These are phyloP conservation scores for Callithrix jacchus DNA, from an alignment of 2,113 vertebrate genomes.

Conservation along the genomic window DNA sequence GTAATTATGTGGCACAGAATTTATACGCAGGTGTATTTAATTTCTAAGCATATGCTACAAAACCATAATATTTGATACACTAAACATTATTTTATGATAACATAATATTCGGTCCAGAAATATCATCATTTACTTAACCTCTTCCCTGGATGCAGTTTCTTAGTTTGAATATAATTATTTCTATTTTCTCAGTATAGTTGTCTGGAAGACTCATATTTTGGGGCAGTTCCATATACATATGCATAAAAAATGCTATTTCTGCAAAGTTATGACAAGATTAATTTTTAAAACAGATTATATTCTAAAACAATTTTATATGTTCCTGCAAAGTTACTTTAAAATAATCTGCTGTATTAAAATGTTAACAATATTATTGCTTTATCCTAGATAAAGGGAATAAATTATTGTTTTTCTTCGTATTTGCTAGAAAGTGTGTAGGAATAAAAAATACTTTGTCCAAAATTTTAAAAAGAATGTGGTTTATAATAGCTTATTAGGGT, in stretches of 20 bases:
- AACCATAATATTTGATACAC: background rate
- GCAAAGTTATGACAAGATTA: background rate
- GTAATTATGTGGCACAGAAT: background rate
- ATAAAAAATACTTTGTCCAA: background rate
- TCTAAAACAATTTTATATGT: background rate
- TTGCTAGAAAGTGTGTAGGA: background rate
- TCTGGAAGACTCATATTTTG: background rate
- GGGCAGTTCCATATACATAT: background rate
- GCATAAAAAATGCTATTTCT: background rate
- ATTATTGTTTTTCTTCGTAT: background rate
- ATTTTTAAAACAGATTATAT: background rate
- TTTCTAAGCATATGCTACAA: background rate
- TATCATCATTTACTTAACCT: background rate
- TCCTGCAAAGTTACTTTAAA: background rate
- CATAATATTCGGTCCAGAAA: background rate
- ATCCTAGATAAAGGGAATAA: background rate
- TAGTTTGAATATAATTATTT: background rate
- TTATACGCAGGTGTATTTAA: background rate
- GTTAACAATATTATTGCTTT: background rate
- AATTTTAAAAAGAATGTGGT: background rate
- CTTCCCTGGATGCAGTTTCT: background rate
- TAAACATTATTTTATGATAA: background rate
- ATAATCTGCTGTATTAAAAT: background rate
- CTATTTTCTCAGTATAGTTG: background rate
- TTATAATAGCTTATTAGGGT: background rate